These are phyloP conservation scores for Hydropsyche betteni DNA, from an alignment of 2,888 invertebrate genomes.

Conservation along the genomic window DNA sequence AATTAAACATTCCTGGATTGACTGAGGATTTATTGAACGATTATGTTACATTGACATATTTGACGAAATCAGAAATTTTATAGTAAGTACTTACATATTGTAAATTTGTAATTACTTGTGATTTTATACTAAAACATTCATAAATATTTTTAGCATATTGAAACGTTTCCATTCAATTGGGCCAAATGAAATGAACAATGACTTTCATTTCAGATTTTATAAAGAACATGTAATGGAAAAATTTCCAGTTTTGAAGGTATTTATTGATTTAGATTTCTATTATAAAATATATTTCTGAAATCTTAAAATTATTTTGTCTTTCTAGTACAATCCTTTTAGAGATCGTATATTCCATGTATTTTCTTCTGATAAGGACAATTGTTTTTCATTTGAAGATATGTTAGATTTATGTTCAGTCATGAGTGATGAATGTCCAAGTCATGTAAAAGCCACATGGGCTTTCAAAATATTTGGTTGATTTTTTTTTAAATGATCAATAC, in stretches of 20 bases:
- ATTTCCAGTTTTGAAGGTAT: constrained; percentile 74
- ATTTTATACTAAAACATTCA: too few relatives aligned
- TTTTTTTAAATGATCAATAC: not conserved
- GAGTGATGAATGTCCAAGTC: constrained; percentile 74
- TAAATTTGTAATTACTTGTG: too few relatives aligned
- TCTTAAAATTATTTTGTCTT: constrained; percentile 51
- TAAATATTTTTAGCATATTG: constrained; percentile 63
- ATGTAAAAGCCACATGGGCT: constrained; percentile 80
- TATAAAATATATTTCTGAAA: not conserved
- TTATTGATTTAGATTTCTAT: constrained; percentile 45
- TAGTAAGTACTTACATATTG: constrained; percentile 62
- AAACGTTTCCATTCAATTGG: constrained; percentile 67
- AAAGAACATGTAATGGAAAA: constrained; percentile 66
- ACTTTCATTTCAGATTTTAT: constrained; percentile 65
- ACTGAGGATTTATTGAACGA: constrained; percentile 69
- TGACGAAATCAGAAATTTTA: constrained; percentile 70
- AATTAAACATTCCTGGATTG: constrained; percentile 62
- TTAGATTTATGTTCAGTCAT: constrained; percentile 81
- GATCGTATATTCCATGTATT: constrained; percentile 78
- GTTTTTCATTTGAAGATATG: constrained; percentile 80
- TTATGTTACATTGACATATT: constrained; percentile 69
- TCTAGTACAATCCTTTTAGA: constrained; percentile 79
- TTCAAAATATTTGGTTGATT: constrained; percentile 77
- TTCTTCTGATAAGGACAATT: constrained; percentile 73
- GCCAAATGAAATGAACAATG: constrained; percentile 59